phyloP scores from a whole-genome alignment of 2,113 vertebrate genomes.

The Recurvirostra avosetta region DNA sequence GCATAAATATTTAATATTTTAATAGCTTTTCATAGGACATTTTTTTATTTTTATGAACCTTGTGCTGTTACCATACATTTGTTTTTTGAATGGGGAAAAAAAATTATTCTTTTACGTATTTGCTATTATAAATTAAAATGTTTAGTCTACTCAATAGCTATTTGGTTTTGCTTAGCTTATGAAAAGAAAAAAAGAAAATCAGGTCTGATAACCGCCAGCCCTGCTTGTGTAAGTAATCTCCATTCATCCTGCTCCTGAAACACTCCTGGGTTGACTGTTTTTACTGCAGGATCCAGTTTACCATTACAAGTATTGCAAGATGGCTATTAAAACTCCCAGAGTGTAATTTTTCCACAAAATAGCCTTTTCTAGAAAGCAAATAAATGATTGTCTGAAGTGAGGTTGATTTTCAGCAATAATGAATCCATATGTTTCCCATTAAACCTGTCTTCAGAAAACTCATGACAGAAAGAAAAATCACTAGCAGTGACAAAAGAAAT shows the following conservation, averaged over 20 bases:
- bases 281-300: background rate
- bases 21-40: background rate
- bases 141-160: background rate
- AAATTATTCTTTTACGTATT: background rate
- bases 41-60: background rate
- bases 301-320: background rate
- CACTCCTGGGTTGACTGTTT: background rate
- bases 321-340: background rate
- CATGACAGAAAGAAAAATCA: background rate
- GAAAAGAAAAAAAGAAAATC: background rate
- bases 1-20: slow-evolving; percentile 49
- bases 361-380: background rate
- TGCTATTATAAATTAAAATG: background rate
- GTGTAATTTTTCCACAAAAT: background rate
- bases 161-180: background rate
- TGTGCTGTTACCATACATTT: background rate
- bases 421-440: background rate
- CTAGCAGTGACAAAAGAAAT: background rate
- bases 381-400: background rate
- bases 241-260: background rate
- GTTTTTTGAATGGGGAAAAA: background rate
- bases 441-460: background rate
- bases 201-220: background rate
- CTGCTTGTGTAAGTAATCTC: background rate
- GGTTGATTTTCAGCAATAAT: background rate